These are phyloP conservation scores for Benitochromis conjunctus DNA, from an alignment of 2,113 vertebrate genomes.

Conservation along the genomic window DNA sequence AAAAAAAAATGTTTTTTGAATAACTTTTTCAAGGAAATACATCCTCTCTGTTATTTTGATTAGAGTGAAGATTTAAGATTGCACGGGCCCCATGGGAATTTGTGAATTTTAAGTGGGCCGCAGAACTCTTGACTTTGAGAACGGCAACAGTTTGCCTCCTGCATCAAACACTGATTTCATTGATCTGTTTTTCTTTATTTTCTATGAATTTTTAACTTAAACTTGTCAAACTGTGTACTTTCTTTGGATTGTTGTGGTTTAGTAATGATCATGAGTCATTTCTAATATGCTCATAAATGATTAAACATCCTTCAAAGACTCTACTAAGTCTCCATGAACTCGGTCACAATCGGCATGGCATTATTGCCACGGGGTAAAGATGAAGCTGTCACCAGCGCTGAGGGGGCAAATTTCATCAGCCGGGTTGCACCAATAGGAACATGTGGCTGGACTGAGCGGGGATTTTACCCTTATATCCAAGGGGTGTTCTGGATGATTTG, in stretches of 20 bases:
- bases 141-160: not conserved
- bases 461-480: not conserved
- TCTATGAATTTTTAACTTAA: not conserved
- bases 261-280: not conserved
- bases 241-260: not conserved
- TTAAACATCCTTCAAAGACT: not conserved
- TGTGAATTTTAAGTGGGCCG: not conserved
- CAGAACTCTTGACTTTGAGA: not conserved
- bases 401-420: not conserved
- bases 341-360: fast-evolving
- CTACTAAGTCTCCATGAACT: not conserved
- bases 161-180: not conserved
- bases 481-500: not conserved
- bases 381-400: not conserved
- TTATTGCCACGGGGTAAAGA: not conserved
- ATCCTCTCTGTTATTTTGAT: not conserved
- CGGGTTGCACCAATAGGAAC: not conserved
- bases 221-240: not conserved
- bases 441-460: not conserved
- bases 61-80: not conserved
- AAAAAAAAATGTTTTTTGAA: not conserved
- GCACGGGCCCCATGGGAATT: fast-evolving
- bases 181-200: not conserved
- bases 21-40: not conserved
- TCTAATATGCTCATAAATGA: not conserved